Conservation (phyloP, 2,888 invertebrate species). For the Tanypteryx hageni region DNA sequence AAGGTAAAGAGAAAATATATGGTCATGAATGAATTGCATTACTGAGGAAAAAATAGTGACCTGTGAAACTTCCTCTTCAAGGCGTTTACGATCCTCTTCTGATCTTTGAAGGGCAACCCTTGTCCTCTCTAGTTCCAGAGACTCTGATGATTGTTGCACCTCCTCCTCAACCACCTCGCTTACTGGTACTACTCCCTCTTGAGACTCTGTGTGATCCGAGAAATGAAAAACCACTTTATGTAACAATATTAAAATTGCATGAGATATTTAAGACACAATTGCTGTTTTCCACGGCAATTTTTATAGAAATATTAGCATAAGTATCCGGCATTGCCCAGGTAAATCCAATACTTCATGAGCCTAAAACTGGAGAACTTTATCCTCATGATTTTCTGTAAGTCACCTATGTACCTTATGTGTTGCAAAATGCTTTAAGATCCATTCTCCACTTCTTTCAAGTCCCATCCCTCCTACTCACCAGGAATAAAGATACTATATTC, state of each 20-base stretch:
- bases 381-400: too few relatives aligned
- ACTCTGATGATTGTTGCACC: conserved; percentile 29
- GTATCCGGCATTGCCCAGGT: too few relatives aligned
- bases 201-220: conserved; percentile 1
- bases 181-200: conserved; percentile 47
- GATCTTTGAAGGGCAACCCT: conserved; percentile 80
- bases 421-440: neutral
- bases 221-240: neutral
- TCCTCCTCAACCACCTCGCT: conserved; percentile 44
- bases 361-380: too few relatives aligned
- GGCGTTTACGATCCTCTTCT: conserved; percentile 84
- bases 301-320: neutral
- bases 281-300: neutral
- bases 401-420: too few relatives aligned
- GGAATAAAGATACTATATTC: too few relatives aligned
- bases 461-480: too few relatives aligned
- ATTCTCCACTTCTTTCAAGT: too few relatives aligned
- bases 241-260: too few relatives aligned
- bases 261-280: too few relatives aligned
- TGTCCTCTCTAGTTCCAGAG: conserved; percentile 77
- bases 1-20: neutral
- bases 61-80: conserved; percentile 82
- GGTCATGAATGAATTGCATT: neutral
- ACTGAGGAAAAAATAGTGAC: conserved; percentile 71
- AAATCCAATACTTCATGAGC: too few relatives aligned